phyloP scores from a whole-genome alignment of 2,888 invertebrate species.

The Biston betularia region DNA sequence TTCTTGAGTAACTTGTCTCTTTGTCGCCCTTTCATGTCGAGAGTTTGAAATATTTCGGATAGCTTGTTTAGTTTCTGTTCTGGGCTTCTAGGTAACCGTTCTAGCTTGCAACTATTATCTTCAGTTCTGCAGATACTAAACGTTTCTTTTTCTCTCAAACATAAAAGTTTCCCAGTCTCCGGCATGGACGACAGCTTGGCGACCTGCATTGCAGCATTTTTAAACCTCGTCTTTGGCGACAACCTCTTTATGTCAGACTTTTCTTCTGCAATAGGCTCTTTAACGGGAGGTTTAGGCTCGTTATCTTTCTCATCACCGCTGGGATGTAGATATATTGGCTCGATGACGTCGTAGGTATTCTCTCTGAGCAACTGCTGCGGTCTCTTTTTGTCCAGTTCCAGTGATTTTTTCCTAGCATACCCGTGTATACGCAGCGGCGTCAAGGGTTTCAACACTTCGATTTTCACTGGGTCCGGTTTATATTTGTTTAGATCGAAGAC shows the following conservation, averaged over 20 bases:
- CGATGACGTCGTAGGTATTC: constrained; percentile 80
- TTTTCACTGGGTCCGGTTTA: constrained; percentile 56
- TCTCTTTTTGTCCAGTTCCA: constrained; percentile 60
- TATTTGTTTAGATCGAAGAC: constrained; percentile 72
- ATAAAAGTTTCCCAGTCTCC: constrained; percentile 76
- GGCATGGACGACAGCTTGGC: constrained; percentile 73
- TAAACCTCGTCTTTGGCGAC: constrained; percentile 77
- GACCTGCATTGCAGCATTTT: constrained; percentile 75
- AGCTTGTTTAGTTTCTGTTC: constrained; percentile 71
- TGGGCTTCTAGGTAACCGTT: constrained; percentile 68
- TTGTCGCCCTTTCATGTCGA: constrained; percentile 74
- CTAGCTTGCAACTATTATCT: constrained; percentile 61
- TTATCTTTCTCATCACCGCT: constrained; percentile 59
- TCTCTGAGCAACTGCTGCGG: constrained; percentile 75
- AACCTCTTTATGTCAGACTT: constrained; percentile 44
- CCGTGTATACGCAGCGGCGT: constrained; percentile 73
- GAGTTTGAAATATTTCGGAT: constrained; percentile 77
- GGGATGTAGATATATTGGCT: constrained; percentile 70
- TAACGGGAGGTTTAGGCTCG: constrained; percentile 7
- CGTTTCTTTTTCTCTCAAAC: constrained; percentile 72
- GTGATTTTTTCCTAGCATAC: constrained; percentile 60
- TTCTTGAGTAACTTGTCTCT: constrained; percentile 74
- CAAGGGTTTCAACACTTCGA: constrained; percentile 75
- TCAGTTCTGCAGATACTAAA: constrained; percentile 58
- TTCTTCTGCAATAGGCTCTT: constrained; percentile 35